Evolutionary conservation across 2,113 vertebrate species (phyloP).

Genomic region (Cynocephalus volans): DNA sequence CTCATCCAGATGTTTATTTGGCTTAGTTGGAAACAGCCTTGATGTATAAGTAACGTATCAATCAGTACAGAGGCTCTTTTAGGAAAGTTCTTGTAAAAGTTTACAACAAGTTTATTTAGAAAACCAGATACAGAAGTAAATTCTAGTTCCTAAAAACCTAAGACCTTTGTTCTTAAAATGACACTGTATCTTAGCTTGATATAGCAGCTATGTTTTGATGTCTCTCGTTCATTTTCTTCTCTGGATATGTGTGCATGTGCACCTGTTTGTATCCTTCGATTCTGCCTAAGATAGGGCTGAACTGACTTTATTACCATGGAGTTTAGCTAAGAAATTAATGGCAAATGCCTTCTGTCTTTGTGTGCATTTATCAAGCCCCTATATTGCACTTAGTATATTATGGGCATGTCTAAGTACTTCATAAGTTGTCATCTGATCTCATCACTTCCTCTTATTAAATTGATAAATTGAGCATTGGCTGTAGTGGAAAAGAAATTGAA

Average conservation of each 20-base stretch:
- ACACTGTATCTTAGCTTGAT: background rate
- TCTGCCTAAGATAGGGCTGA: background rate
- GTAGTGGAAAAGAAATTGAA: slow-evolving; percentile 28
- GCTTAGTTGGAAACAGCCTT: background rate
- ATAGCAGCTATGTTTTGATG: background rate
- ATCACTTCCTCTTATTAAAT: background rate
- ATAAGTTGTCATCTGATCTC: background rate
- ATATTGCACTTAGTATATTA: too few relatives aligned
- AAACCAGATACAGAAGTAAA: background rate
- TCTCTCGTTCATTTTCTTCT: background rate
- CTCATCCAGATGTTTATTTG: slow-evolving; percentile 29
- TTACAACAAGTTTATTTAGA: background rate
- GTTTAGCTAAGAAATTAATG: background rate
- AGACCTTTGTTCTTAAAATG: background rate
- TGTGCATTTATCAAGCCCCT: background rate
- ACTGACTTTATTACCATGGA: background rate
- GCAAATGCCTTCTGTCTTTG: background rate
- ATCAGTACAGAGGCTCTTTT: background rate
- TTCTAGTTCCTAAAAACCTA: background rate
- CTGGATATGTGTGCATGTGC: accelerated
- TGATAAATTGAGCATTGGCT: slow-evolving; percentile 7
- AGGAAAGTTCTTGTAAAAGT: slow-evolving; percentile 13
- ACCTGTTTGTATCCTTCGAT: background rate
- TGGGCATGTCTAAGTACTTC: background rate
- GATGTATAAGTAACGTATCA: background rate